Evolutionary conservation across 2,113 vertebrate species (phyloP), one percentile per base, ranked within the genome.

Genomic region (Anas platyrhynchos): DNA sequence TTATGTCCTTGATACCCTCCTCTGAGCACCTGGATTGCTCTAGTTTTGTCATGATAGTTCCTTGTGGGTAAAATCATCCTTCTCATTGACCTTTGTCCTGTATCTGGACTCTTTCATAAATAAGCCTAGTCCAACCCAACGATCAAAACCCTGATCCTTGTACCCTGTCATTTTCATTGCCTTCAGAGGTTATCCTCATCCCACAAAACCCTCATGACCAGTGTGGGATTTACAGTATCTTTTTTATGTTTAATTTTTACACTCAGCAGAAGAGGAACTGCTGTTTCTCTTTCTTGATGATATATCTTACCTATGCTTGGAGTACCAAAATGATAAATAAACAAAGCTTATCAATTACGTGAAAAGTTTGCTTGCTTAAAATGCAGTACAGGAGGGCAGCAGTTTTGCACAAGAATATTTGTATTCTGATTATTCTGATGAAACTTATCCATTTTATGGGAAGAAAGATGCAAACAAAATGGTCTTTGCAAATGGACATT

Each of bases 251-350:
- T 91, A 22, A 1, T 83, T 31, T 55, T 80, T 69, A 15, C 32
- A 41, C 6, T 38, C 48, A 83, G 26, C 16, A 81, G 52, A 86
- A n/a, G 8, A 86, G 25, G 29, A 91, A 17, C 59, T 77, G 26
- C n/a, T 43, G 20, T 63, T 59, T 86, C 68, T 93, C 36, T 0
- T 12, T 81, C 74, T 63, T 78, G 55, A 67, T 17, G 13, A 52
- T 52, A 7, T 31, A 78, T 13, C 54, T 87, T 62, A 68, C 29
- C 59, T 71, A 52, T 15, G 23, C 59, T 31, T 68, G 34, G 11
- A 88, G 78, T 91, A 61, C 56, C 50, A 52, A 72, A 84, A 75
- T 16, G 12, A 21, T 65, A 76, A 94, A 69, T 63, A 75, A 83
- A 41, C 13, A 71, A 58, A 81, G 6, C 16, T 79, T 56, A 8